These are phyloP conservation scores for Aplysia californica DNA, from an alignment of 1,140 invertebrate species.

Conservation along the genomic window DNA sequence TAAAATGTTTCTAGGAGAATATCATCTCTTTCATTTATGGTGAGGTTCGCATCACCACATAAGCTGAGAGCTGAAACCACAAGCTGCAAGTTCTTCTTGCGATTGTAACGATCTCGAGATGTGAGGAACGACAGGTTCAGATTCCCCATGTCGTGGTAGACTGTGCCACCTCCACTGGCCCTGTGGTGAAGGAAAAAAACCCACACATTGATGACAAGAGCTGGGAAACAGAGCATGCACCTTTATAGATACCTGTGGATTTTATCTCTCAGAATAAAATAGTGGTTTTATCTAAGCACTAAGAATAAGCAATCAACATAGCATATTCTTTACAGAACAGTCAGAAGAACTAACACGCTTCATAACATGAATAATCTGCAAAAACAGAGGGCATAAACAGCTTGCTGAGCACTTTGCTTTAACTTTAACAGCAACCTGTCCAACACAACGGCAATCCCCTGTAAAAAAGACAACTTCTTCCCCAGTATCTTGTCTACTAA, in stretches of 20 bases:
- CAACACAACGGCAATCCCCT: too few relatives aligned
- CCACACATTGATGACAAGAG: slow-evolving; percentile 82
- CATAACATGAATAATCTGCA: too few relatives aligned
- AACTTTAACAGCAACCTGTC: too few relatives aligned
- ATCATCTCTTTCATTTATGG: slow-evolving; percentile 84
- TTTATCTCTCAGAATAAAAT: not conserved
- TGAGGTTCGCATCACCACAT: slow-evolving; percentile 80
- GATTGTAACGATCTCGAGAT: slow-evolving; percentile 80
- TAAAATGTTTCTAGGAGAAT: slow-evolving; percentile 82
- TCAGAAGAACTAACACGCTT: too few relatives aligned
- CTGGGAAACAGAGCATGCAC: slow-evolving; percentile 71
- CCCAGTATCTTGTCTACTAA: too few relatives aligned
- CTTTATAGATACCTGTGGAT: not conserved
- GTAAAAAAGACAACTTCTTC: too few relatives aligned
- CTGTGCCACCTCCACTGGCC: slow-evolving; percentile 92
- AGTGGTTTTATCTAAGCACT: not conserved
- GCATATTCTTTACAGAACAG: too few relatives aligned
- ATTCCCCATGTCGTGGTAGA: slow-evolving; percentile 96
- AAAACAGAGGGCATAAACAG: too few relatives aligned
- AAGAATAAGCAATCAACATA: too few relatives aligned
- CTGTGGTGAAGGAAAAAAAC: not conserved
- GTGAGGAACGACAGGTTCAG: slow-evolving; percentile 93
- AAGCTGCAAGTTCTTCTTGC: slow-evolving; percentile 86
- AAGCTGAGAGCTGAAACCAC: slow-evolving; percentile 83
- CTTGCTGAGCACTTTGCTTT: too few relatives aligned